These are phyloP conservation scores for Lasiurus borealis DNA, from an alignment of 2,113 vertebrate species.

Conservation along the genomic window DNA sequence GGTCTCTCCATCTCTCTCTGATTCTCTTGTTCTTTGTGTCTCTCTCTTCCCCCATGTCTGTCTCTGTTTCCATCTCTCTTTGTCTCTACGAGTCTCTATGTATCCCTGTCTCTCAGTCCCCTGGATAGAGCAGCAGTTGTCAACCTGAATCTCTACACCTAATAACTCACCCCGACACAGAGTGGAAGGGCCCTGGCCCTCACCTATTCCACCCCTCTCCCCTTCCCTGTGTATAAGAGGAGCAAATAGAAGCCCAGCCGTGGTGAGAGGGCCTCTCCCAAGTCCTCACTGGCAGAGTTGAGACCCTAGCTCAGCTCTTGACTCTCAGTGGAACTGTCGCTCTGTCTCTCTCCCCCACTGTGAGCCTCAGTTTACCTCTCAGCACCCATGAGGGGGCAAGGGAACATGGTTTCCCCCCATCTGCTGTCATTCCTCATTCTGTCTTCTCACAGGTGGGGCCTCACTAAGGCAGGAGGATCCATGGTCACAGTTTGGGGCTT, in stretches of 20 bases:
- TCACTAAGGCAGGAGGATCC: neutral
- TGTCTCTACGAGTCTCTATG: neutral
- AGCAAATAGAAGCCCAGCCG: neutral
- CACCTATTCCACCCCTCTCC: neutral
- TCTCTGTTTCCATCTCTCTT: neutral
- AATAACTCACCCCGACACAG: neutral
- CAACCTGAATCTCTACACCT: neutral
- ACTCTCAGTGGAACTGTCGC: neutral
- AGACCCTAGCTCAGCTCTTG: conserved; percentile 11
- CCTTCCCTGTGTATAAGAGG: neutral
- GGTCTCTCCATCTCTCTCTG: neutral
- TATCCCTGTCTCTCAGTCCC: conserved; percentile 4
- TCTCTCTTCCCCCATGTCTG: neutral
- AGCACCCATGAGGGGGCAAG: neutral
- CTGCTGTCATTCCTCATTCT: neutral
- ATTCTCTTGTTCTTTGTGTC: conserved; percentile 25
- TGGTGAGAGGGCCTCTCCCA: neutral
- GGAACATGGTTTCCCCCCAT: neutral
- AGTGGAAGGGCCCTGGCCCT: neutral
- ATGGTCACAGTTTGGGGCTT: neutral
- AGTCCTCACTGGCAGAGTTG: neutral
- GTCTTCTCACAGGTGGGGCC: conserved; percentile 27
- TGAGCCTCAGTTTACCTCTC: conserved; percentile 41
- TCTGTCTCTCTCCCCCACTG: neutral
- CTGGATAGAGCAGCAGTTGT: conserved; percentile 18